Evolutionary conservation across 2,888 invertebrate species (phyloP).

Genomic region (Calliopum simillimum): DNA sequence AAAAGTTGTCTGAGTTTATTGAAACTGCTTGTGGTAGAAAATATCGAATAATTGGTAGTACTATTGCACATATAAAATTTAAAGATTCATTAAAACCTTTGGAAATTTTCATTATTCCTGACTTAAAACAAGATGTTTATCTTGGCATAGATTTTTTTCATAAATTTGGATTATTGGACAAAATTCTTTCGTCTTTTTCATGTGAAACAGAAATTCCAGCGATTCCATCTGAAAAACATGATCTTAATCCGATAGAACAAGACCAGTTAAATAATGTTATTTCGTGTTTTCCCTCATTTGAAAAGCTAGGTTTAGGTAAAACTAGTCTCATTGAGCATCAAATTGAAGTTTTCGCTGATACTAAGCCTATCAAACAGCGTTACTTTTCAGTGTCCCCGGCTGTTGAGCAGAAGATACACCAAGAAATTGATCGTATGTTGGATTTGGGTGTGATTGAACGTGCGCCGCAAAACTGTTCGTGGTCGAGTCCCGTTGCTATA

Average conservation of each 20-base stretch:
- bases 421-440: no score
- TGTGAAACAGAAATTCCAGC: no score
- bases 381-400: constrained; percentile 38
- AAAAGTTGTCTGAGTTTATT: constrained; percentile 1
- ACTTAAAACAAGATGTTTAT: constrained; percentile 34
- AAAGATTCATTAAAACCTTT: constrained; percentile 7
- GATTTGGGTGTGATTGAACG: constrained; percentile 49
- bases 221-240: no score
- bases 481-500: constrained; percentile 52
- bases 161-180: constrained; percentile 12
- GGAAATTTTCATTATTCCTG: constrained; percentile 24
- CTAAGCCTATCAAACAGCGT: constrained; percentile 39
- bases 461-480: constrained; percentile 44
- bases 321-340: constrained; percentile 36
- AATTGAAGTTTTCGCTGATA: constrained; percentile 36
- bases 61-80: constrained; percentile 25
- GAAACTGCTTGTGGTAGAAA: constrained; percentile 38
- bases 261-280: constrained; percentile 24
- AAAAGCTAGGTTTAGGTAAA: constrained; percentile 35
- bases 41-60: constrained; percentile 29
- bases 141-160: constrained; percentile 38
- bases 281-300: constrained; percentile 34
- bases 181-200: no score
- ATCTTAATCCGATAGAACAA: no score
- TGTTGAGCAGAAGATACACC: constrained; percentile 34